phyloP scores from a whole-genome alignment of 2,113 vertebrate species.

The Poeciliopsis turrubarensis region DNA sequence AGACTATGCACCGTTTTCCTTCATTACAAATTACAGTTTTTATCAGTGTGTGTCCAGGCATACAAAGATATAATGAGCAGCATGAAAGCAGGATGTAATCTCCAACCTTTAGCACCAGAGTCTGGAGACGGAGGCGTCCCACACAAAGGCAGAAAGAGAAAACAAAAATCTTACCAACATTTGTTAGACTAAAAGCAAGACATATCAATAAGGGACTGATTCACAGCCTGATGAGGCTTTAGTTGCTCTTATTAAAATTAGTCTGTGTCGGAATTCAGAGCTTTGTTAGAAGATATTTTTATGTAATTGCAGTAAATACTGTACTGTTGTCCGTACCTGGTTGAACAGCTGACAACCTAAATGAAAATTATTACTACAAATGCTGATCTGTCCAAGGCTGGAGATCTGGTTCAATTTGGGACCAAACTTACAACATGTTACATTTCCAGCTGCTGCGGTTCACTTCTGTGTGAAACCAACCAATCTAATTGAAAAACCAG shows the following conservation, averaged over 20 bases:
- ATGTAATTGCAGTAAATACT: neutral
- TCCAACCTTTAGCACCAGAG: conserved; percentile 7
- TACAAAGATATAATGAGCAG: conserved; percentile 32
- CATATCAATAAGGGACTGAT: neutral
- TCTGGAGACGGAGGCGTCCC: neutral
- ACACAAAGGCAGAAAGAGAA: neutral
- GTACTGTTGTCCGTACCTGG: neutral
- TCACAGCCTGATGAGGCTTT: neutral
- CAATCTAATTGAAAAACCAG: too few species aligned
- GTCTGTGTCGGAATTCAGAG: neutral
- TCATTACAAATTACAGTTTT: conserved; percentile 50
- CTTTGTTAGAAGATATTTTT: neutral
- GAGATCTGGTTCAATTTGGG: too few species aligned
- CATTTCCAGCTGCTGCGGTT: too few species aligned
- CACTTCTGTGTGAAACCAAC: too few species aligned
- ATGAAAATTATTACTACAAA: neutral
- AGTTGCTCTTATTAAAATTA: neutral
- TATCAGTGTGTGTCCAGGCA: conserved; percentile 33
- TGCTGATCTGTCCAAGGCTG: too few species aligned
- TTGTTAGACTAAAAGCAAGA: neutral
- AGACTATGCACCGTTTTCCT: neutral
- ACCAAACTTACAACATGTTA: too few species aligned
- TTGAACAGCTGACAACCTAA: neutral
- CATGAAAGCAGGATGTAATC: conserved; percentile 52
- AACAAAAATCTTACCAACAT: neutral